These are phyloP conservation scores for Acrossocheilus wenchowensis DNA, from an alignment of 2,797 vertebrate genomes.

Conservation along the genomic window DNA sequence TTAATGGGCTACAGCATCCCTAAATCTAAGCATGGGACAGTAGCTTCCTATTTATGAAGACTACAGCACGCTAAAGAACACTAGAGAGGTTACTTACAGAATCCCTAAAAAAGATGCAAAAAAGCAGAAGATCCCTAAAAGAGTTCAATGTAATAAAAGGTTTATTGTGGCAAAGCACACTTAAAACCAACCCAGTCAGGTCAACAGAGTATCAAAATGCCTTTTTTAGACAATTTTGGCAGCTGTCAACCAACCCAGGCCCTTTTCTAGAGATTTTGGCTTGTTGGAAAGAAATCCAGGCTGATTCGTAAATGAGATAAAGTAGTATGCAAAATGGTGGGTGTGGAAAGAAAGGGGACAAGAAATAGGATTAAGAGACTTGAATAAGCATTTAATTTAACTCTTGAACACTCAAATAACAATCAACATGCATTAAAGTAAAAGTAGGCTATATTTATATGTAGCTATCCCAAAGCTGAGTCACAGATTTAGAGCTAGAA, in stretches of 20 bases:
- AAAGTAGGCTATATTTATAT: neutral
- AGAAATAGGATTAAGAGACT: constrained; percentile 9
- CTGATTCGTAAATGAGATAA: neutral
- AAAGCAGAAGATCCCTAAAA: neutral
- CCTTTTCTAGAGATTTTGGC: neutral
- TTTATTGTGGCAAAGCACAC: neutral
- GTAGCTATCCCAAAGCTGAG: neutral
- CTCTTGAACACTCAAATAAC: neutral
- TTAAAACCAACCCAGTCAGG: neutral
- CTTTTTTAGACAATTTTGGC: neutral
- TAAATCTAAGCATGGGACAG: neutral
- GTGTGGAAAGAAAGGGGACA: neutral
- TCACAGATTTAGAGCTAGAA: neutral
- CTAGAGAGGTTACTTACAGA: neutral
- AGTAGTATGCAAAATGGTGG: neutral
- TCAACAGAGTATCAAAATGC: neutral
- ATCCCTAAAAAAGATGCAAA: neutral
- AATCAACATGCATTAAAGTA: neutral
- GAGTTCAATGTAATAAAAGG: neutral
- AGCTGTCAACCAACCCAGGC: constrained; percentile 1
- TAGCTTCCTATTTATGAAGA: neutral
- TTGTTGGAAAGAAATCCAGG: neutral
- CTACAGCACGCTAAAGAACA: neutral
- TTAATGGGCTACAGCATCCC: constrained; percentile 20
- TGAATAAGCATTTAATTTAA: neutral